phyloP scores from a whole-genome alignment of 2,888 invertebrate species.

The Phyto melanocephala region DNA sequence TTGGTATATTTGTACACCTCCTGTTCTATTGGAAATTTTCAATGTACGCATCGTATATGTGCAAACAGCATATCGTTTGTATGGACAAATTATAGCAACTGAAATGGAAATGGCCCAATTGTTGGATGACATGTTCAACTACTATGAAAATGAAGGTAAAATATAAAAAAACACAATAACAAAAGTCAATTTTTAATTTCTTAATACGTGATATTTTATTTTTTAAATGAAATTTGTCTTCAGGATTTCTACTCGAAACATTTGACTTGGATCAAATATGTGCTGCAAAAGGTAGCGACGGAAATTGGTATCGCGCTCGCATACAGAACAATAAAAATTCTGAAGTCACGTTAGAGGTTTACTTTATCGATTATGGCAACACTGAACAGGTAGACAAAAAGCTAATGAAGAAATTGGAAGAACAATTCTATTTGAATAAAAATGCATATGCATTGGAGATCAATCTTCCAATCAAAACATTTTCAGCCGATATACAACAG shows the following conservation, averaged over 20 bases:
- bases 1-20: conserved; percentile 82
- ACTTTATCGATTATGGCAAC: conserved; percentile 86
- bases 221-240: too few species aligned
- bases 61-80: conserved; percentile 82
- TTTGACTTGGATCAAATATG: conserved; percentile 81
- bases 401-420: conserved; percentile 80
- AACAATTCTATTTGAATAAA: conserved; percentile 77
- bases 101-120: conserved; percentile 79
- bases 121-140: conserved; percentile 82
- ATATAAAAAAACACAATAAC: neutral
- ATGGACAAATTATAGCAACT: conserved; percentile 82
- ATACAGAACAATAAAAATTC: conserved; percentile 75
- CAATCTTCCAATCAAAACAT: conserved; percentile 73
- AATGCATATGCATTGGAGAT: conserved; percentile 75
- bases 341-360: conserved; percentile 78
- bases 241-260: conserved; percentile 76
- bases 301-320: conserved; percentile 86
- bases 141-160: conserved; percentile 79
- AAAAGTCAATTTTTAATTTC: too few species aligned
- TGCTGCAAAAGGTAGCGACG: conserved; percentile 82
- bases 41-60: conserved; percentile 82
- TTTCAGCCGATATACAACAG: conserved; percentile 64
- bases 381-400: conserved; percentile 80
- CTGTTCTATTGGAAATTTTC: conserved; percentile 82
- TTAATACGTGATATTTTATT: too few species aligned